Base-by-base conservation (phyloP, 2,888 invertebrate species). In the Temnothorax rugatulus region DNA sequence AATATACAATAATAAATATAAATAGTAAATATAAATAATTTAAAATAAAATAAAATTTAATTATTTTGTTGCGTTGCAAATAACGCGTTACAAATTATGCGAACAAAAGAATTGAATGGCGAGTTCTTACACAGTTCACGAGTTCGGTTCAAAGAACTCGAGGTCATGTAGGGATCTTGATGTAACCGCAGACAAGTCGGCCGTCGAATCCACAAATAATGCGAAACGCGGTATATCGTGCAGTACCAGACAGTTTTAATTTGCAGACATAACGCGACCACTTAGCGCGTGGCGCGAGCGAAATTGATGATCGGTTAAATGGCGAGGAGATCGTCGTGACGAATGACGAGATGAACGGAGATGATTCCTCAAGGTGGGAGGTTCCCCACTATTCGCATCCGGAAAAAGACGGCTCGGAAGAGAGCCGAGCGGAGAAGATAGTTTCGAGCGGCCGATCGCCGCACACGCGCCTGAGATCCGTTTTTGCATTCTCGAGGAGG, bases 371-470 rank as follows among this genome's bases (percentile, higher is more conserved):
- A 71, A 84, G 29, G 85, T 86, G 87, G 88, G 86, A 83, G 71
- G 4, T 44, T 41, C 84, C 86, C 86, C 87, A 76, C 88, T 83
- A 84, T 85, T 63, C 18, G 44, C 44, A 34, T 18, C 11, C 64
- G 64, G 69, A 84, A 75, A 76, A 84, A 66, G 73, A 71, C 59
- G 29, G 44, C 44, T 25, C 54, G 69, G 29, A 63, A 41, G 29
- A 71, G 57, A 38, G 34, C 9, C 47, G 50, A 21, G 47, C 50
- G 29, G 5, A 61, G 47, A 57, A 84, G 77, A 86, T 86, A 90
- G 90, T 90, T 84, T 64, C 25, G n/a, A 54, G 41, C 85, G 71
- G 86, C 18, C 83, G 84, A 64, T 73, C 81, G 50, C 63, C 61
- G 77, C 38, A 54, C 52, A 66, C 64, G 63, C 54, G 68, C 38